Evolutionary conservation across 2,888 invertebrate species (phyloP).

Genomic region (Chymomyza fuscimana): DNA sequence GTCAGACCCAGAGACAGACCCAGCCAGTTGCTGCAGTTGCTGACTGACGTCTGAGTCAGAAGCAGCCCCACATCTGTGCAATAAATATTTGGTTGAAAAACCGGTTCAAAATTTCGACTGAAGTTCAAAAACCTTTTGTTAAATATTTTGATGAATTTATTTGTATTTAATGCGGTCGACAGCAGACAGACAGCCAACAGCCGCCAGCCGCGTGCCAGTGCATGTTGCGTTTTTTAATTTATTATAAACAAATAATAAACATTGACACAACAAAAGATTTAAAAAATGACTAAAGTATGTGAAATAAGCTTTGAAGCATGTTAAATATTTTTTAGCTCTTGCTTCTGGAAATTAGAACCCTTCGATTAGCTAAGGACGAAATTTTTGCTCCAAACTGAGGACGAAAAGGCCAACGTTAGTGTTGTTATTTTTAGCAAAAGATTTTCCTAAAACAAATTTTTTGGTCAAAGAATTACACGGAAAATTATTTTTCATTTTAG

Average conservation of each 20-base stretch:
- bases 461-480: too few relatives aligned
- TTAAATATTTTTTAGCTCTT: too few relatives aligned
- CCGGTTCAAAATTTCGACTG: constrained; percentile 54
- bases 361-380: too few relatives aligned
- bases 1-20: constrained; percentile 15
- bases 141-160: constrained; percentile 66
- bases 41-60: constrained; percentile 34
- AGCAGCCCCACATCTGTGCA: neutral
- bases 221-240: constrained; percentile 57
- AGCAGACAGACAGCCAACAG: constrained; percentile 3
- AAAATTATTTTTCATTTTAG: too few relatives aligned
- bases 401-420: too few relatives aligned
- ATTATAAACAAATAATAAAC: constrained; percentile 7
- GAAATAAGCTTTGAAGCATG: neutral
- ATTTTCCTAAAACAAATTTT: too few relatives aligned
- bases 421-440: too few relatives aligned
- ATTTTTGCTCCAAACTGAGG: too few relatives aligned
- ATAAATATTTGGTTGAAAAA: constrained; percentile 23
- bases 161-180: constrained; percentile 62
- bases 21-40: constrained; percentile 7
- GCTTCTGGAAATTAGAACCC: neutral
- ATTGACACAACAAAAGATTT: neutral
- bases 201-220: constrained; percentile 42
- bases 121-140: constrained; percentile 64
- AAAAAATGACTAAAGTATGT: neutral